Conservation (phyloP, 2,113 vertebrate genomes). For the Cyprinus carpio region DNA sequence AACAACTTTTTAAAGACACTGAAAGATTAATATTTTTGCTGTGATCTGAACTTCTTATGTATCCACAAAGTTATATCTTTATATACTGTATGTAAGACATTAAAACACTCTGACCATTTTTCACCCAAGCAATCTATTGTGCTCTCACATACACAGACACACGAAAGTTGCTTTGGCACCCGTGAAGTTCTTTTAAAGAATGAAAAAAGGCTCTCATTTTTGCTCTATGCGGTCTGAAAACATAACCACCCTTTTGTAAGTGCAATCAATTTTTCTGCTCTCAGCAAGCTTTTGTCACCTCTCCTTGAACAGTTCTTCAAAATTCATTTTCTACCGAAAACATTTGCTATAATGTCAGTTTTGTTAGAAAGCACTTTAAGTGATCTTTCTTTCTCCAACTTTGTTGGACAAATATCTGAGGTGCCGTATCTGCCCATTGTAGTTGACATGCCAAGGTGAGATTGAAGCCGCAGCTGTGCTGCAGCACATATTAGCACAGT, state of each 20-base stretch:
- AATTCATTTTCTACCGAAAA: background rate
- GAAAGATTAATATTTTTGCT: background rate
- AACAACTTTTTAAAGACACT: background rate
- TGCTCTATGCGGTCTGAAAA: slow-evolving; percentile 1
- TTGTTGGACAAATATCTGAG: background rate
- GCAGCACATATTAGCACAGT: background rate
- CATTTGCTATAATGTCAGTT: background rate
- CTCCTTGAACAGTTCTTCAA: slow-evolving; percentile 6
- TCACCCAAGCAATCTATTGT: background rate
- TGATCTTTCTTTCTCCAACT: background rate
- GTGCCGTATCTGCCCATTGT: slow-evolving; percentile 7
- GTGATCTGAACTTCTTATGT: background rate
- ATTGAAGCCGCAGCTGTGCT: slow-evolving; percentile 27
- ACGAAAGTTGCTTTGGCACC: background rate
- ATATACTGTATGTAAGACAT: background rate
- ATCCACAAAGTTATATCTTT: background rate
- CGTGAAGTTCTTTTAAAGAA: background rate
- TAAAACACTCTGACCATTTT: background rate
- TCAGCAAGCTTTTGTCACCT: slow-evolving; percentile 10
- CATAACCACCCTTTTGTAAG: slow-evolving; percentile 29
- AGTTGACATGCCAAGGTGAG: slow-evolving; percentile 20
- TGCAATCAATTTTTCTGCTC: slow-evolving; percentile 40
- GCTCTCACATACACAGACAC: background rate
- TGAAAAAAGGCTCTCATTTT: background rate
- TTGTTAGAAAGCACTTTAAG: slow-evolving; percentile 8